Percentiles rank a stretch among this genome's conserved stretches.
phyloP scores from a whole-genome alignment of 2,797 vertebrate species.

The Diplodus puntazzo region DNA sequence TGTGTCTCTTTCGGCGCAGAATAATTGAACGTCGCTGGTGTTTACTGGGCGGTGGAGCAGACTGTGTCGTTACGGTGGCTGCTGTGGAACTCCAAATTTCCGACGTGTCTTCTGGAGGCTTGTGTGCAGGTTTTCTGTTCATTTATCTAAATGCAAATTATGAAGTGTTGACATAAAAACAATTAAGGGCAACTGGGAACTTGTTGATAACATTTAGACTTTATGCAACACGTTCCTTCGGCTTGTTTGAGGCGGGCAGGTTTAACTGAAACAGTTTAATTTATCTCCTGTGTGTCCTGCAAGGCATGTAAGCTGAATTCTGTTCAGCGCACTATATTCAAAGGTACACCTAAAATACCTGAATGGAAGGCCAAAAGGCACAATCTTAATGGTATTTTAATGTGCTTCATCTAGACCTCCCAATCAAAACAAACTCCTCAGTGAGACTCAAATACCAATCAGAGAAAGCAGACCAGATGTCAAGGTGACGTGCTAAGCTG shows the following conservation, averaged over 20 bases:
- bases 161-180: constrained; percentile 7
- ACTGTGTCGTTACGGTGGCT: not conserved
- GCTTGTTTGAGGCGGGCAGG: not conserved
- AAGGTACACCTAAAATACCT: not conserved
- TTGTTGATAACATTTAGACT: constrained; percentile 12
- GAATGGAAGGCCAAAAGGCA: not conserved
- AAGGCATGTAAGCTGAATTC: not conserved
- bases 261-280: not conserved
- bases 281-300: not conserved
- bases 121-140: not conserved
- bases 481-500: constrained; percentile 19
- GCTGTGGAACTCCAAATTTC: not conserved
- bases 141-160: constrained; percentile 19
- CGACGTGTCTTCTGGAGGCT: not conserved
- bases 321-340: not conserved
- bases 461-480: constrained; percentile 35
- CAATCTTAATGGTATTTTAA: constrained; percentile 37
- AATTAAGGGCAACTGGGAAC: not conserved
- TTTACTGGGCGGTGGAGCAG: not conserved
- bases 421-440: constrained; percentile 47
- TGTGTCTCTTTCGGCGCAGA: not conserved
- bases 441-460: constrained; percentile 32
- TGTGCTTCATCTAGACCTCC: constrained; percentile 31
- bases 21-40: not conserved
- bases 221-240: not conserved